Evolutionary conservation across 2,797 vertebrate species (phyloP).

Genomic region (Typhlichthys eigenmanni): DNA sequence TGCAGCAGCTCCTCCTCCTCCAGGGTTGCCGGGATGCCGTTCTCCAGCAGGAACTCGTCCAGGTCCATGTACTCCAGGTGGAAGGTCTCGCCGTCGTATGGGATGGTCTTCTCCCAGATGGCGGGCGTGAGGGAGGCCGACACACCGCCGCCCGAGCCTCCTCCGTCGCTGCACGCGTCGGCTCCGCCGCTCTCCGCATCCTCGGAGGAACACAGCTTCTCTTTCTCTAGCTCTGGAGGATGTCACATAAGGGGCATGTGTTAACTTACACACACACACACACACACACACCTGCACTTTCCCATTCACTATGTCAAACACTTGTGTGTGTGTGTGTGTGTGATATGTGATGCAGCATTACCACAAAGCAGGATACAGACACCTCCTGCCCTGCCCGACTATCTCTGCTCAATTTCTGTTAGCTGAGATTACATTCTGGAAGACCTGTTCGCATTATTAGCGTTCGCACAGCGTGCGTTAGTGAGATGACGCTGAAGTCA

Average conservation of each 20-base stretch:
- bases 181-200: conserved; percentile 61
- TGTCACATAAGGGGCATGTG: neutral
- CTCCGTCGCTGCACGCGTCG: conserved; percentile 50
- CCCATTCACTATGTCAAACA: too few species aligned
- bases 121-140: conserved; percentile 94
- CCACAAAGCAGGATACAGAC: neutral
- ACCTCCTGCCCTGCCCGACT: too few species aligned
- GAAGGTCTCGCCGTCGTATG: conserved; percentile 96
- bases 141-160: conserved; percentile 75
- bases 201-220: conserved; percentile 71
- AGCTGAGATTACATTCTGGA: too few species aligned
- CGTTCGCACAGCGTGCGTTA: too few species aligned
- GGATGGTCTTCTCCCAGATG: conserved; percentile 98
- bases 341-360: neutral
- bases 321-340: neutral
- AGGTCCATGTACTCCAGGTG: conserved; percentile 99
- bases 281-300: neutral
- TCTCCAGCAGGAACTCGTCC: conserved; percentile 97
- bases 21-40: conserved; percentile 89
- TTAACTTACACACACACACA: conserved; percentile 2
- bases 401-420: too few species aligned
- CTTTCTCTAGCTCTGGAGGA: conserved; percentile 75
- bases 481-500: too few species aligned
- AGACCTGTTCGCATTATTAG: too few species aligned
- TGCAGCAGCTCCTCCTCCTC: conserved; percentile 78